phyloP scores from a whole-genome alignment of 1,140 invertebrate genomes.

The Drosophila teissieri region DNA sequence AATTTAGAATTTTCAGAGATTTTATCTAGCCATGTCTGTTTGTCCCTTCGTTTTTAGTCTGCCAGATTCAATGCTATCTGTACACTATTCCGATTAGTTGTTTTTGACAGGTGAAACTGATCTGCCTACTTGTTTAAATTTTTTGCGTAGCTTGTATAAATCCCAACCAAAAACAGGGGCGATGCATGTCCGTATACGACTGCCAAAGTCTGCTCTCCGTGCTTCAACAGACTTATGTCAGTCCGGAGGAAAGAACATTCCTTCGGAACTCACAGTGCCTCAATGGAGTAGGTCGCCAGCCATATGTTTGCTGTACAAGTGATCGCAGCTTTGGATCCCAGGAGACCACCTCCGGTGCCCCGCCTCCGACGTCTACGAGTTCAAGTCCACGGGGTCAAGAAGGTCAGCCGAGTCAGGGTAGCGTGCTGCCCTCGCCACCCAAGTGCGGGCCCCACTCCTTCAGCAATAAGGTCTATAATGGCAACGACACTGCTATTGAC shows the following conservation, averaged over 20 bases:
- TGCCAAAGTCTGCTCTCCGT: conserved; percentile 58
- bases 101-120: too few species aligned
- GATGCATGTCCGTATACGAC: conserved; percentile 74
- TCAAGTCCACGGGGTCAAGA: conserved; percentile 6
- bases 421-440: conserved; percentile 59
- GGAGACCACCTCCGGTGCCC: conserved; percentile 10
- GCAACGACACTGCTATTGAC: conserved; percentile 84
- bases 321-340: conserved; percentile 25
- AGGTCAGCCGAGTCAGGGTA: conserved; percentile 19
- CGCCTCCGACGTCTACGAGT: conserved; percentile 18
- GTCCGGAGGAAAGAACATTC: conserved; percentile 48
- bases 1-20: too few species aligned
- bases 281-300: conserved; percentile 57
- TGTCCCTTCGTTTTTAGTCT: too few species aligned
- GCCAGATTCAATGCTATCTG: too few species aligned
- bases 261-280: conserved; percentile 60
- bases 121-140: neutral
- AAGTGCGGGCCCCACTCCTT: conserved; percentile 66
- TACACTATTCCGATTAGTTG: too few species aligned
- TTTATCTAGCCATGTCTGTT: too few species aligned
- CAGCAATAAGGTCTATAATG: conserved; percentile 71
- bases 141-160: conserved; percentile 56
- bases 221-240: conserved; percentile 29
- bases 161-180: conserved; percentile 63
- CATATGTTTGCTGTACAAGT: conserved; percentile 70